Evolutionary conservation across 2,113 vertebrate genomes (phyloP), one percentile per base, ranked within the genome.

Genomic region (Perca fluviatilis): DNA sequence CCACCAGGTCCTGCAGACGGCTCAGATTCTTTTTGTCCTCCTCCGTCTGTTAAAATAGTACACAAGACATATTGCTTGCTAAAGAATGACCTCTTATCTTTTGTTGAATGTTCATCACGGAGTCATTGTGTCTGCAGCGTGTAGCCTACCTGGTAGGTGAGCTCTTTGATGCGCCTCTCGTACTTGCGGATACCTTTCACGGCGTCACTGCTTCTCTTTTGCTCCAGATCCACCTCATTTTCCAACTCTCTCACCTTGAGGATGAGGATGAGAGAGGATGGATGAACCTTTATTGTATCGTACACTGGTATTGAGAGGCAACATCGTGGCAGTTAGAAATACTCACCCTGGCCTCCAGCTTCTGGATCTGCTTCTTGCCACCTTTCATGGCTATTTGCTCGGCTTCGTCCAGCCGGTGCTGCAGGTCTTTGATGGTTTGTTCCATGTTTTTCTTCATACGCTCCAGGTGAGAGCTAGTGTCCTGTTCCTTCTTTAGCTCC

Each of bases 401-500:
- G 40, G 96, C 95, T 74, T 97, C 95, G 84, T 96, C 95, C 92
- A 96, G 91, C n/a, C 95, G 94, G 63, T 94, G 94, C 86, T 95
- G 94, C 79, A 95, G 89, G 87, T 95, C 94, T 90, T 94, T 94
- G 64, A 95, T 91, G 87, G 91, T 92, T 67, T 92, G 92, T 53
- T 91, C 87, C 91, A 92, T 91, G 86, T 91, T 92, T 68, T 93
- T 93, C 90, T 93, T 95, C 94, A 95, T 95, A 5, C 96, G 95
- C 93, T 98, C 97, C 93, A 98, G 94, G 85, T 98, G 97, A 92
- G 96, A 93, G 77, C 94, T 97, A 64, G 96, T 96, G 79, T 97
- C 96, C 92, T 97, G 96, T 86, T 97, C 96, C 86, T 97, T 97
- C 95, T 98, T 97, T 79, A 98, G 94, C 92, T 97, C 96, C 88